These are phyloP conservation scores for Nesidiocoris tenuis DNA, from an alignment of 2,888 invertebrate species.

Conservation along the genomic window DNA sequence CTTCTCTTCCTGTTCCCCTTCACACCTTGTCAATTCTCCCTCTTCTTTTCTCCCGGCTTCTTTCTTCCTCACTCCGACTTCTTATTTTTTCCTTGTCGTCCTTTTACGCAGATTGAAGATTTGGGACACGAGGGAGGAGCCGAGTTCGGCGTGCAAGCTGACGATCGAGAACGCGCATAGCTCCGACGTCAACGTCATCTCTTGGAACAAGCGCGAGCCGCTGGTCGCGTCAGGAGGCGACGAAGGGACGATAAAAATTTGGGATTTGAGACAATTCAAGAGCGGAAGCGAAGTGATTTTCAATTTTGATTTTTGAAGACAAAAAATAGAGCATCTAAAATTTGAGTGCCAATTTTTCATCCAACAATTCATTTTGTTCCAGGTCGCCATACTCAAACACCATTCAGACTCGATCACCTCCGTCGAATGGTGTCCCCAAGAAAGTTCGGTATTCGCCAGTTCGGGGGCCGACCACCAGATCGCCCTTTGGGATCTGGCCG, in stretches of 20 bases:
- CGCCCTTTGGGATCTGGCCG: constrained; percentile 93
- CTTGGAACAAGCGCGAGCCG: constrained; percentile 91
- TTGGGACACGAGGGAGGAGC: constrained; percentile 89
- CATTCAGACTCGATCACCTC: constrained; percentile 92
- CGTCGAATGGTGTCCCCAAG: constrained; percentile 94
- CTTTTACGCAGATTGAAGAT: constrained; percentile 90
- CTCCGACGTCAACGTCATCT: constrained; percentile 96
- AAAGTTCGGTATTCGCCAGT: constrained; percentile 90
- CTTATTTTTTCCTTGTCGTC: no score
- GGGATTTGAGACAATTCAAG: constrained; percentile 86
- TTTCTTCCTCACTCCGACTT: no score
- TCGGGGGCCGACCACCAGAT: constrained; percentile 94
- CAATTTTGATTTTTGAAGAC: background rate
- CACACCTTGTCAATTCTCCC: background rate
- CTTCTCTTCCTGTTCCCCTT: background rate
- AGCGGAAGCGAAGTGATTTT: constrained; percentile 54
- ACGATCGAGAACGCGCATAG: constrained; percentile 55
- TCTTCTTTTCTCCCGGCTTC: background rate
- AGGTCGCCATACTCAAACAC: constrained; percentile 93
- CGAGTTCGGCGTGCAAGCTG: constrained; percentile 88
- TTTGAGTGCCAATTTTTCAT: no score
- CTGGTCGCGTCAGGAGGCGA: constrained; percentile 94
- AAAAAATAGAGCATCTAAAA: background rate
- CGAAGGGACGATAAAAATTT: constrained; percentile 89
- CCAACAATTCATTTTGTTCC: no score